Base-by-base conservation (phyloP, 2,888 invertebrate genomes). In the Hyposoter didymator region DNA sequence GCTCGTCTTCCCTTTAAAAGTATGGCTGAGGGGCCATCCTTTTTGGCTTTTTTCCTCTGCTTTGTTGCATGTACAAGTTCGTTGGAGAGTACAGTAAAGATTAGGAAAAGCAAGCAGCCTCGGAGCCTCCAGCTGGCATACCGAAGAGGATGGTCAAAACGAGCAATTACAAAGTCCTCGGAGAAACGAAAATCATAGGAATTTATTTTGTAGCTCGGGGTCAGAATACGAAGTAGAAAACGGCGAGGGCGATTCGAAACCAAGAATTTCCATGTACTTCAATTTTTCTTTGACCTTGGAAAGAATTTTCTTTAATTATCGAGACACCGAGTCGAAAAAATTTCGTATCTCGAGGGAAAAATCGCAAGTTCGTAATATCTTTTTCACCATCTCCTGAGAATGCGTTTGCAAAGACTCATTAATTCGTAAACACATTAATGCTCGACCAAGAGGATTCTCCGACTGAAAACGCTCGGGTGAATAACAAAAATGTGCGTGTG, bases 151-250 rank as follows among this genome's bases (percentile, higher is more conserved):
- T 78, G 55, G 78, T 49, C 17, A 66, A 35, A 82, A 64, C 75
- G 66, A 74, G 70, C 19, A 85, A 85, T 85, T 85, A 85, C 75
- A 75, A 82, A 82, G 78, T 75, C 64, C 82, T 82, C 78, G 70
- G 47, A 70, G 70, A n/a, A n/a, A 69, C 74, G 59, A 64, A 62
- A 78, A 78, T 82, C 69, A 79, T 82, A 82, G 75, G 70, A 82
- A 85, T 82, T 79, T 32, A 22, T 49, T 70, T 70, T 22, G 78
- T 52, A 69, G 52, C 47, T 28, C 43, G 39, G 62, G 72, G 67
- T 76, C 66, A 49, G 49, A 19, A 72, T 72, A 39, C 14, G 49
- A 45, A 1, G 19, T 12, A 32, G 39, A 45, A 22, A 10, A 47
- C 4, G 7, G 17, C 5, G 17, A n/a, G 17, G 39, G 1, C 28